Evolutionary conservation across 2,888 invertebrate genomes (phyloP).

Genomic region (Petrophora chlorosata): DNA sequence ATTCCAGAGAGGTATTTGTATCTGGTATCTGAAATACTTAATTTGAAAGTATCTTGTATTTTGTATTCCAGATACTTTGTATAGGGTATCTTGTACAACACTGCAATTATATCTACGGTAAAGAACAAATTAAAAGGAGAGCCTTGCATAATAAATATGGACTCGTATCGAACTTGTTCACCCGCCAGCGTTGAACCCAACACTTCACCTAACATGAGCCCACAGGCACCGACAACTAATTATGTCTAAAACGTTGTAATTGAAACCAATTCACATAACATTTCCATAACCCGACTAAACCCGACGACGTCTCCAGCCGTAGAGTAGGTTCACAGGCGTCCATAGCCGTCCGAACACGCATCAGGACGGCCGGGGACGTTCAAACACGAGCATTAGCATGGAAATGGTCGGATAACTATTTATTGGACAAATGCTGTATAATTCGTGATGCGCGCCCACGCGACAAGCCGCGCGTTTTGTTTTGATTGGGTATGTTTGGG

Average conservation of each 20-base stretch:
- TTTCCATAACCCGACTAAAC: no score
- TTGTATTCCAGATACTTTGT: no score
- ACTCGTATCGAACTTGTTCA: no score
- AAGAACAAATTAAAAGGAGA: no score
- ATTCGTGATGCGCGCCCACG: constrained; percentile 24
- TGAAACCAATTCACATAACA: constrained; percentile 9
- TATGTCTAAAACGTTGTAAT: constrained; percentile 10
- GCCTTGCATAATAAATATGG: no score
- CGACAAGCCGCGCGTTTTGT: constrained; percentile 14
- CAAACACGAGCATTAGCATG: constrained; percentile 14
- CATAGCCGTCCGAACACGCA: not conserved
- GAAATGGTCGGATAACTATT: constrained; percentile 15
- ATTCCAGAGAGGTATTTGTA: no score
- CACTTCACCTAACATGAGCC: constrained; percentile 1
- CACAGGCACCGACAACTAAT: constrained; percentile 6
- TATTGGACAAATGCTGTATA: constrained; percentile 12
- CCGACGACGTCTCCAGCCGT: not conserved
- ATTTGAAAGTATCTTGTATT: no score
- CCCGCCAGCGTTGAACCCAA: not conserved
- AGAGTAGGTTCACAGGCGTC: no score
- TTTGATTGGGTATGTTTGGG: constrained; percentile 12
- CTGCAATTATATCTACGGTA: no score
- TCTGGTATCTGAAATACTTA: no score
- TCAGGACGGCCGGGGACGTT: not conserved
- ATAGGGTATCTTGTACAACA: no score